phyloP scores from a whole-genome alignment of 2,797 vertebrate species.

The Siniperca undulata region DNA sequence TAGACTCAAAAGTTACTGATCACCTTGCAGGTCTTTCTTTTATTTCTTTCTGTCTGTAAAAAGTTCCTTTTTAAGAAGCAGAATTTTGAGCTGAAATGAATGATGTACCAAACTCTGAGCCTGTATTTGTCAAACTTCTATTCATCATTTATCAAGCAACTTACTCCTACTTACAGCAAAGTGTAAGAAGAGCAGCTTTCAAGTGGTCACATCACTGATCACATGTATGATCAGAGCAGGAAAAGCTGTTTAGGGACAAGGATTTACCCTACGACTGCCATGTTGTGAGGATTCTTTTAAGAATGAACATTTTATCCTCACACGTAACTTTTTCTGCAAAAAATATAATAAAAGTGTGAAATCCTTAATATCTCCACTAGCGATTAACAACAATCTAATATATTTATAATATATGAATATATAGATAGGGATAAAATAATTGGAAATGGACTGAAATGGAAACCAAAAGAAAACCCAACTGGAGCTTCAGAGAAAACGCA shows the following conservation, averaged over 20 bases:
- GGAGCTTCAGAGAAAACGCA: neutral
- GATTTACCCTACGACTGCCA: neutral
- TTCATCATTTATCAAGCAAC: neutral
- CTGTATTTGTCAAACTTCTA: conserved; percentile 23
- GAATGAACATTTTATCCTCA: neutral
- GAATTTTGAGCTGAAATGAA: neutral
- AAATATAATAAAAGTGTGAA: neutral
- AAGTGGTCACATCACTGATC: neutral
- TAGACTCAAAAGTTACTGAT: neutral
- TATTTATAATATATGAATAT: neutral
- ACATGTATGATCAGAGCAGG: neutral
- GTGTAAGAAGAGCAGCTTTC: neutral
- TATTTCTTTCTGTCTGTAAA: neutral
- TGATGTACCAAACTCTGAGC: conserved; percentile 5
- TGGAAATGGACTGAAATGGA: neutral
- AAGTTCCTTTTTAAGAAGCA: neutral
- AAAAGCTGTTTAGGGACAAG: neutral
- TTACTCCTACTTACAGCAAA: neutral
- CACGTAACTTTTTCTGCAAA: neutral
- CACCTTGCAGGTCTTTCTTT: neutral
- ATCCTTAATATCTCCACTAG: neutral
- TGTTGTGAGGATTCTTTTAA: too few relatives aligned
- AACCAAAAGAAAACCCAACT: neutral
- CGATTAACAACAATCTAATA: neutral
- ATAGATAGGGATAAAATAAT: neutral